Base-by-base conservation (phyloP, 2,113 vertebrate species). In the Symphodus melops region DNA sequence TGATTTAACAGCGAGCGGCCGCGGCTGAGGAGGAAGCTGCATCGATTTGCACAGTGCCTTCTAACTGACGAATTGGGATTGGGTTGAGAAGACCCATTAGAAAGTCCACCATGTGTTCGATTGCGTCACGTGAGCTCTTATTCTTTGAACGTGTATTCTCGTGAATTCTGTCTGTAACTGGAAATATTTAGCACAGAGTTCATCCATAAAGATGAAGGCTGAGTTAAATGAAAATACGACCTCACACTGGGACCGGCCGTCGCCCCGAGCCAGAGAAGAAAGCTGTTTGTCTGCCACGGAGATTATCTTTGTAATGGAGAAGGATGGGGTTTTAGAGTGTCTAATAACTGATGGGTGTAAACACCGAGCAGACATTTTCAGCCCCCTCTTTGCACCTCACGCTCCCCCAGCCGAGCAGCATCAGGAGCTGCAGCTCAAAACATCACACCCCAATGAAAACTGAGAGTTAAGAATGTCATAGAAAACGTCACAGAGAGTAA, bases 401-500 rank as follows among this genome's bases (percentile, higher is more conserved):
- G 33, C 33, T 68, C 56, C 52, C 10, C 19, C 56, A 65, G 33
- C 68, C 33, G 33, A 52, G 67, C 39, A 61, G 58, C 77, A 78
- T 48, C 71, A 57, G 42, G 60, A 51, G 28, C 54, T 42, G 73
- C 66, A 56, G 39, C 39, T 11, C 46, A 16, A 48, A 19, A 17
- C 19, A 48, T 10, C 39, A 41, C 39, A 41, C 21, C 70, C 62
- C 48, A 79, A 76, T 66, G 44, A 87, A 77, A 82, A 71, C 23
- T 67, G 75, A 55, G 37, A 81, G 55, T 72, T 75, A 81, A 49
- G 48, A 70, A 77, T 84, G 78, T 81, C 80, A 89, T 79, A 85
- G 73, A 87, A 83, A 90, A 88, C 70, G 17, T 79, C 70, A 75
- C 53, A 82, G 70, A 91, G 68, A 89, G 77, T 44, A 25, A 52